Evolutionary conservation across 1,140 invertebrate species (phyloP), one percentile per base, ranked within the genome.

Genomic region (Zaprionus ornatus): DNA sequence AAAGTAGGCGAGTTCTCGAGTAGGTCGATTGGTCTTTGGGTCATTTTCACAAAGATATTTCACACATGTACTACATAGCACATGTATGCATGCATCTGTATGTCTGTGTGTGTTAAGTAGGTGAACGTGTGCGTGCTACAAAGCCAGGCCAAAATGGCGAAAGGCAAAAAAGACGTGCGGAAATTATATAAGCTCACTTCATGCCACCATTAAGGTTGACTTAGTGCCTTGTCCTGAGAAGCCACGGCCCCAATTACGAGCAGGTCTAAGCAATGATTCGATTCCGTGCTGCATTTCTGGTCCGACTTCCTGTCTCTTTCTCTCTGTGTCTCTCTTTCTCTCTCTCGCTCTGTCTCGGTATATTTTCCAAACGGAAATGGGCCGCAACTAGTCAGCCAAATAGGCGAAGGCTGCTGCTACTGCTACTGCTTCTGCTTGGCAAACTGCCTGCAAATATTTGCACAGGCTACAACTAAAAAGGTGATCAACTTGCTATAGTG

Each of bases 401-500:
- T 77, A 72, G 63, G 59, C 63, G 35, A 64, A 45, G 68, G 15
- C 61, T 40, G 12, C 37, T 5, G 37, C 37, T 35, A 7, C 32
- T 35, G 7, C n/a, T n/a, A n/a, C n/a, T 72, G 61, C 64, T 63
- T 67, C 61, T 69, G 37, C 15, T 66, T 75, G 56, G 72, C 72
- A 64, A 25, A 13, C 66, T 66, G 67, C 57, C 68, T 62, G 55
- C 63, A 82, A 82, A 86, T 86, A 86, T 86, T 86, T 79, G 68
- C 69, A 29, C 60, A 52, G 72, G 61, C 71, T 67, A 76, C 68
- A 50, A 79, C 76, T 82, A 74, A 86, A 86, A 79, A 79, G 72
- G 79, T 82, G 82, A 79, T 82, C 76, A 86, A 86, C 82, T 72
- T 79, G 76, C 66, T 79, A 82, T 82, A 80, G 82, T 86, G 82